Conservation (phyloP, 1,140 invertebrate species). For the Microplitis demolitor region DNA sequence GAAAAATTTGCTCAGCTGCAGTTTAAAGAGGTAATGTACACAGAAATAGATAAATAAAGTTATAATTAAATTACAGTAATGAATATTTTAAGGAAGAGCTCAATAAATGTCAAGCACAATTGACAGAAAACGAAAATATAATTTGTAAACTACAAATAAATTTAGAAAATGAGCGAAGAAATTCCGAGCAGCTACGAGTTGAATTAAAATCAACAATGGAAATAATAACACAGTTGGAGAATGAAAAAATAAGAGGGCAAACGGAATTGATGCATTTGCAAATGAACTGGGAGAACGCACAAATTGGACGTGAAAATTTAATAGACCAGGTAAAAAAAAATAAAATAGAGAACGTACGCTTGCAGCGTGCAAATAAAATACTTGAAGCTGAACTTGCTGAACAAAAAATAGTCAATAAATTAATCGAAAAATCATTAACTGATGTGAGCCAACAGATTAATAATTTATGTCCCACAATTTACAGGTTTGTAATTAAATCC, state of each 20-base stretch:
- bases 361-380: slow-evolving; percentile 37
- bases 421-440: slow-evolving; percentile 32
- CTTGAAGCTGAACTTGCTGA: slow-evolving; percentile 32
- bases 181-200: slow-evolving; percentile 36
- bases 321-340: slow-evolving; percentile 35
- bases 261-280: slow-evolving; percentile 38
- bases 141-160: slow-evolving; percentile 36
- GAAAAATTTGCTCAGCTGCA: slow-evolving; percentile 42
- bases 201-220: slow-evolving; percentile 38
- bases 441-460: slow-evolving; percentile 34
- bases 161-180: slow-evolving; percentile 43
- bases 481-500: slow-evolving; percentile 18
- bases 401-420: slow-evolving; percentile 29
- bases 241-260: slow-evolving; percentile 43
- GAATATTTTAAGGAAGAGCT: slow-evolving; percentile 33
- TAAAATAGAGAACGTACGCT: slow-evolving; percentile 39
- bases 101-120: slow-evolving; percentile 39
- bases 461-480: slow-evolving; percentile 7
- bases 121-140: slow-evolving; percentile 33
- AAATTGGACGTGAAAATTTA: slow-evolving; percentile 41
- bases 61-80: not conserved
- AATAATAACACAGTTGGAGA: slow-evolving; percentile 37
- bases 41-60: not conserved
- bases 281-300: slow-evolving; percentile 39
- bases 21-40: slow-evolving; percentile 34